Conservation (phyloP, 1,140 invertebrate species). For the Brachionus calyciflorus region DNA sequence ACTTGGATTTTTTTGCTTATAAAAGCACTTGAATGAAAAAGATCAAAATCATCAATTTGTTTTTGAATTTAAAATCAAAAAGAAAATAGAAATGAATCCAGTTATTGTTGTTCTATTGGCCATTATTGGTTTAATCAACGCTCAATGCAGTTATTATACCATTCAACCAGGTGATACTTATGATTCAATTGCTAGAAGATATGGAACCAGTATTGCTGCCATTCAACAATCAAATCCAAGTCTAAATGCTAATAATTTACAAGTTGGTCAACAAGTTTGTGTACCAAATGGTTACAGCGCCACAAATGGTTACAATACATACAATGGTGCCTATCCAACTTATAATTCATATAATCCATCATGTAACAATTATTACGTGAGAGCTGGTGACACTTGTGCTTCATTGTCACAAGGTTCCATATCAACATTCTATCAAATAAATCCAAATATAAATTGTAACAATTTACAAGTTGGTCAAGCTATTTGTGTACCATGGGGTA, state of each 20-base stretch:
- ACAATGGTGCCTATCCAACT: not conserved
- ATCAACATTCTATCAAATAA: not conserved
- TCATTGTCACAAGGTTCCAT: not conserved
- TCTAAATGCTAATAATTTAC: not conserved
- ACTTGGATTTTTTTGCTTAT: too few relatives aligned
- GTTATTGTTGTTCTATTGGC: not conserved
- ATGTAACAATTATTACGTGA: not conserved
- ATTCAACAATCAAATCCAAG: constrained; percentile 21
- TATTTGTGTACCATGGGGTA: not conserved
- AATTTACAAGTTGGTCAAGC: constrained; percentile 4
- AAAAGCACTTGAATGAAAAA: too few relatives aligned
- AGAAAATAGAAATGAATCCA: not conserved
- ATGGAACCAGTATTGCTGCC: not conserved
- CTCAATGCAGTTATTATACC: constrained; percentile 18
- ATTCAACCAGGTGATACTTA: constrained; percentile 24
- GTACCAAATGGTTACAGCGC: constrained; percentile 3
- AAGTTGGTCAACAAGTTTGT: constrained; percentile 16
- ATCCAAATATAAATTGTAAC: not conserved
- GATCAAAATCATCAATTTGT: too few relatives aligned
- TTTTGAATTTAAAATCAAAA: too few relatives aligned
- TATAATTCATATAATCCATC: not conserved
- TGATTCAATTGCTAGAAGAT: constrained; percentile 25
- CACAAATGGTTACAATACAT: not conserved
- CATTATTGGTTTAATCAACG: constrained; percentile 6
- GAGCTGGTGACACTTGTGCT: not conserved